phyloP scores from a whole-genome alignment of 2,888 invertebrate species.

The Portevinia maculata region DNA sequence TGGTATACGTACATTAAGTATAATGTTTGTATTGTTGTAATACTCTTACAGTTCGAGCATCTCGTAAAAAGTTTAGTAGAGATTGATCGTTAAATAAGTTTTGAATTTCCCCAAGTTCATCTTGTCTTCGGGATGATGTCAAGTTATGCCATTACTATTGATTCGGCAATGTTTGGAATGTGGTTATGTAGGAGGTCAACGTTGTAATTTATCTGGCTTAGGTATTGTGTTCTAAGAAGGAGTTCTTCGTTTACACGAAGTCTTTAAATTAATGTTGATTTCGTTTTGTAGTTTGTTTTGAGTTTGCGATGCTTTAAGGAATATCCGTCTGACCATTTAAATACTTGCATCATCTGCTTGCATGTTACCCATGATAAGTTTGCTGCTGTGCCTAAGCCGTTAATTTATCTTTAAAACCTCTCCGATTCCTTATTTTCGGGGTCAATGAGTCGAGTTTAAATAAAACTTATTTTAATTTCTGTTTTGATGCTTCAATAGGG shows the following conservation, averaged over 20 bases:
- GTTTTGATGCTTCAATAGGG: conserved; percentile 26
- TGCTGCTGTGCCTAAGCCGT: conserved; percentile 6
- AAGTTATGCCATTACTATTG: neutral
- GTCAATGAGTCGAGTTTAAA: conserved; percentile 1
- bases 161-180: conserved; percentile 1
- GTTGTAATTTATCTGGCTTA: conserved; percentile 23
- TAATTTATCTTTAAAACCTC: conserved; percentile 7
- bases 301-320: neutral
- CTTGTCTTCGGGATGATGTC: neutral
- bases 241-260: conserved; percentile 16
- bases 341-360: conserved; percentile 1
- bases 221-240: conserved; percentile 11
- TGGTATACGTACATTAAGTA: no score
- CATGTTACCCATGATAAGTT: conserved; percentile 4
- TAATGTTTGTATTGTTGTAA: no score
- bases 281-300: conserved; percentile 9
- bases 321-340: neutral
- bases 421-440: neutral
- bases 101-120: neutral
- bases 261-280: neutral
- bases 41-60: conserved; percentile 1
- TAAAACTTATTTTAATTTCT: conserved; percentile 22
- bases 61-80: neutral
- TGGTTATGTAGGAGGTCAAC: conserved; percentile 14
- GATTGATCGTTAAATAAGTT: neutral